Conservation (phyloP, 2,797 vertebrate species). For the Agapornis canus region DNA sequence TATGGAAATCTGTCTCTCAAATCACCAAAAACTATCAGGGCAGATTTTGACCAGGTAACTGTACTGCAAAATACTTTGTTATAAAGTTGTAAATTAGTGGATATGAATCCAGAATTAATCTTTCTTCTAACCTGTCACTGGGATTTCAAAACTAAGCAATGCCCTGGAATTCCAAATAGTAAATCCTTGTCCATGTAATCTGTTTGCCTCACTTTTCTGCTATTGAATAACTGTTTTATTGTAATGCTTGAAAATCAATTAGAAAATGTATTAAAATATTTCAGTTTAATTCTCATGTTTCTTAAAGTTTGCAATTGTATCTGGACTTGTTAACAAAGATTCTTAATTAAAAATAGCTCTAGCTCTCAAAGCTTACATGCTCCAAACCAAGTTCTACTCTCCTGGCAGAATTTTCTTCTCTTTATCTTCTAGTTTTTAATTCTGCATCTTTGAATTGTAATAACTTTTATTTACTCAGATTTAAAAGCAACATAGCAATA, state of each 20-base stretch:
- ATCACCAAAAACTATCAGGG: not conserved
- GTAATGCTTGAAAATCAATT: not conserved
- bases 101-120: not conserved
- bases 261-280: not conserved
- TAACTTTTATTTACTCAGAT: not conserved
- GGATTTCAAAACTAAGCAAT: not conserved
- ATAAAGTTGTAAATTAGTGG: not conserved
- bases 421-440: not conserved
- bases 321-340: not conserved
- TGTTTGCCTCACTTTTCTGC: not conserved
- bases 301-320: not conserved
- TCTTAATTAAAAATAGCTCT: not conserved
- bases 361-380: not conserved
- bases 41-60: not conserved
- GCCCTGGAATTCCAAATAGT: not conserved
- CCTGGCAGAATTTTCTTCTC: not conserved
- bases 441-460: not conserved
- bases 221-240: not conserved
- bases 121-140: not conserved
- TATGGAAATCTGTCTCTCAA: not conserved
- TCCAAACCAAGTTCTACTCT: not conserved
- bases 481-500: not conserved
- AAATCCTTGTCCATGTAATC: not conserved
- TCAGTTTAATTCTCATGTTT: not conserved
- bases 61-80: not conserved